Conservation (phyloP, 2,888 invertebrate species). For the Drosophila tripunctata region DNA sequence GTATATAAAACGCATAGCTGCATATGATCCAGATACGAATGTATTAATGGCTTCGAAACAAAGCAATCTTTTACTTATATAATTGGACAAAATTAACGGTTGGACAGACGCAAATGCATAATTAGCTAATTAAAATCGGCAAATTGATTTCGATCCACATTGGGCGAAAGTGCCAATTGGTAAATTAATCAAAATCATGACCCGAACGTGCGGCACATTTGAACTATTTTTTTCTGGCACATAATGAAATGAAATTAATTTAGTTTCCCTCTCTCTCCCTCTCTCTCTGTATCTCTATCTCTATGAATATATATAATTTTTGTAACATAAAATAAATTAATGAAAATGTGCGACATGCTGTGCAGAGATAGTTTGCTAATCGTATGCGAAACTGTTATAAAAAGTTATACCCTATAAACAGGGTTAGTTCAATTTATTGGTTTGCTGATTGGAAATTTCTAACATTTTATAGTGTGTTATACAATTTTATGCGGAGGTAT, state of each 20-base stretch:
- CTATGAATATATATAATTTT: background rate
- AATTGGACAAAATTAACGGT: slow-evolving; percentile 17
- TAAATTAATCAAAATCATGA: slow-evolving; percentile 67
- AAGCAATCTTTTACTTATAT: slow-evolving; percentile 33
- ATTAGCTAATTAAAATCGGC: slow-evolving; percentile 52
- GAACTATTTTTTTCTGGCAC: slow-evolving; percentile 41
- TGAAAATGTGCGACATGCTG: slow-evolving; percentile 64
- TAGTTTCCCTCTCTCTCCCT: background rate
- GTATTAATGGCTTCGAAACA: background rate
- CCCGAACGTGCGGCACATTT: slow-evolving; percentile 54
- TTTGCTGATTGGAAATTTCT: background rate
- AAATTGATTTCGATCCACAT: slow-evolving; percentile 42
- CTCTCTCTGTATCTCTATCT: background rate
- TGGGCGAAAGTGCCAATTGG: slow-evolving; percentile 56
- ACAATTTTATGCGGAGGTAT: too few species aligned
- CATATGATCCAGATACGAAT: slow-evolving; percentile 16
- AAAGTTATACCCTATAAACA: slow-evolving; percentile 20
- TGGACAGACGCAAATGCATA: slow-evolving; percentile 25
- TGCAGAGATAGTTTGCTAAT: slow-evolving; percentile 35
- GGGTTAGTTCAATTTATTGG: slow-evolving; percentile 1
- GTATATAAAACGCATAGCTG: slow-evolving; percentile 36
- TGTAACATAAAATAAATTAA: slow-evolving; percentile 44
- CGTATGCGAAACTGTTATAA: slow-evolving; percentile 30
- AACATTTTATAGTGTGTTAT: too few species aligned
- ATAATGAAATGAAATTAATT: slow-evolving; percentile 37